Evolutionary conservation across 35 echinoderm and acorn worm genomes (phyloP), one percentile per base, ranked within the genome.

Genomic region (Ophiothrix spiculata): DNA sequence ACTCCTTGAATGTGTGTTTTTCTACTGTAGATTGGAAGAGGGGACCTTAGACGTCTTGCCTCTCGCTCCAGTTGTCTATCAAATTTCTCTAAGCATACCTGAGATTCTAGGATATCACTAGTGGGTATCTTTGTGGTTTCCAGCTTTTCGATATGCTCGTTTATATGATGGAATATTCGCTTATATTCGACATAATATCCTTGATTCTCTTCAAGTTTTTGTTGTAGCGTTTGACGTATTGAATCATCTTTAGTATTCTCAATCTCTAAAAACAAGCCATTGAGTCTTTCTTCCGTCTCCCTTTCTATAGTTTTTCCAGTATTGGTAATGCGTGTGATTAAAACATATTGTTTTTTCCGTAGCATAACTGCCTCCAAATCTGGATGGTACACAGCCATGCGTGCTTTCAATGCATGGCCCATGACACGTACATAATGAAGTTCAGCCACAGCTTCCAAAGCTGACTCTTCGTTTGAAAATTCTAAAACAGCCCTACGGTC

Each of bases 1-100:
- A 25, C 60, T 79, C 92, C 31, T 21, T 60, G 32, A 64, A 88
- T 88, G 32, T 80, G 32, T 54, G 39, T 36, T 79, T 56, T 56
- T 38, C 29, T 63, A 31, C 76, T 77, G 69, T 88, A 88, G 16
- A 88, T 78, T 38, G 86, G 86, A 28, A 88, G 38, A 34, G 86
- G 86, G 13, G 41, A 35, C 15, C 37, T 45, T 29, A 39, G 21
- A 45, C 78, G 77, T 14, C 86, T 28, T 21, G 41, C 56, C 80
- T 88, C 86, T 80, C 86, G 39, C 37, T 64, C 21, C n/a, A 88
- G 56, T 35, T 42, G 23, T 21, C 77, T 77, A 37, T 54, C 33
- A 31, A 80, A n/a, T 15, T n/a, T 28, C 17, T 69, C 60, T 69
- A 69, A 12, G 3, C 23, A 2, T 4, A 15, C 1, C 29, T 25